Evolutionary conservation across 2,113 vertebrate genomes (phyloP).

Genomic region (Mohoua ochrocephala): DNA sequence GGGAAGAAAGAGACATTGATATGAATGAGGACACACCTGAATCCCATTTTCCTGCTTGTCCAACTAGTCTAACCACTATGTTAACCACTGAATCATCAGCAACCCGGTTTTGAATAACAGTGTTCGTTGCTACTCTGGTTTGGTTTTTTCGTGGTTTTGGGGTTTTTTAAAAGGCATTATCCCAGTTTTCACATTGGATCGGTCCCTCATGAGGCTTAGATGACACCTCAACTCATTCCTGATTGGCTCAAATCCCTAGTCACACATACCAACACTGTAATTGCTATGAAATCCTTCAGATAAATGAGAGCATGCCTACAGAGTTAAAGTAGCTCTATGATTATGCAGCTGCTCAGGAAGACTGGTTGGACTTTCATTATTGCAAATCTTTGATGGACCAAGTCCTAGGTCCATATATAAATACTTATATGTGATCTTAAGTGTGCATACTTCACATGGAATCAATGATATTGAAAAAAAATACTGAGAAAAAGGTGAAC

Average conservation of each 20-base stretch:
- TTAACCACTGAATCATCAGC: not conserved
- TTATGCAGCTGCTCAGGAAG: not conserved
- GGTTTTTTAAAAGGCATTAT: not conserved
- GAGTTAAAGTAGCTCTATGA: not conserved
- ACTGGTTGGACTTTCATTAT: not conserved
- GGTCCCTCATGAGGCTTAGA: not conserved
- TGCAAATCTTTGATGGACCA: not conserved
- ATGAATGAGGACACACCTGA: conserved; percentile 18
- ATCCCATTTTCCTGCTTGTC: not conserved
- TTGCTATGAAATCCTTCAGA: not conserved
- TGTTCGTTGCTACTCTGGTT: not conserved
- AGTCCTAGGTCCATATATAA: not conserved
- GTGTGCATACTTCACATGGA: not conserved
- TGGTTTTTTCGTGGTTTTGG: not conserved
- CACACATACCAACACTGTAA: not conserved
- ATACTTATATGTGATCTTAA: not conserved
- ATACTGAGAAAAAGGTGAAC: not conserved
- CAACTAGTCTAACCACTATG: conserved; percentile 22
- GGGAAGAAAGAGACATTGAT: conserved; percentile 9
- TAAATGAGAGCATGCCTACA: not conserved
- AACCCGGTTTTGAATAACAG: conserved; percentile 1
- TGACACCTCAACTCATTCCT: not conserved
- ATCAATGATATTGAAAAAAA: not conserved
- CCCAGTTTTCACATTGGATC: not conserved
- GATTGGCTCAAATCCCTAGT: not conserved